Evolutionary conservation across 2,888 invertebrate genomes (phyloP), one percentile per base, ranked within the genome.

Genomic region (Chymomyza amoena): DNA sequence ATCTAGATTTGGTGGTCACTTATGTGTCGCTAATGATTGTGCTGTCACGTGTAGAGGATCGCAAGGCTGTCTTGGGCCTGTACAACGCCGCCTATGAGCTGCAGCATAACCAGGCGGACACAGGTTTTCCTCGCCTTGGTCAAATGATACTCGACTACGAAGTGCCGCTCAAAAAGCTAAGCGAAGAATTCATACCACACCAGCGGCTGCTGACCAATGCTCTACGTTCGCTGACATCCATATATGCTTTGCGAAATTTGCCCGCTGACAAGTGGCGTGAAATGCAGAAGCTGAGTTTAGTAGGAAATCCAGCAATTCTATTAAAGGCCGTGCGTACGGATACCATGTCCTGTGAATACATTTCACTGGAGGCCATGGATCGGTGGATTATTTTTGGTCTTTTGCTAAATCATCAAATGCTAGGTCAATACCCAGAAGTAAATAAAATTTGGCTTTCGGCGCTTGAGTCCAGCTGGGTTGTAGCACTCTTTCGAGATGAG

Each of bases 131-230:
- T 5, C 94, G 99, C 15, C 93, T 99, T 62, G 99, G 99, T 0
- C 98, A 98, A 92, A 95, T 99, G 96, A 98, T 99, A 75, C 95
- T 99, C 82, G 99, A 99, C 89, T 99, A 99, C 92, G 99, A 99
- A 91, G 94, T 96, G 56, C 99, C 99, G 0, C 92, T 99, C 72
- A 98, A 97, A 90, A 99, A 98, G 90, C 93, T 99, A 0, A 96
- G 97, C 0, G 99, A 99, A 90, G 99, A 99, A 91, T 99, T 99
- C 92, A 95, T 97, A 50, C 98, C 99, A 0, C 98, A 99, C 91
- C 95, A 97, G 65, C 96, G 98, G 90, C 92, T 98, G 6, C 91
- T 99, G 61, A 94, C 95, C 64, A 95, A 95, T 89, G 98, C 99
- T 2, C 92, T 99, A 60, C 95, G 95, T 82, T 99, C 99, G 0